phyloP scores from a whole-genome alignment of 1,140 invertebrate genomes.

The Aphidius ervi region DNA sequence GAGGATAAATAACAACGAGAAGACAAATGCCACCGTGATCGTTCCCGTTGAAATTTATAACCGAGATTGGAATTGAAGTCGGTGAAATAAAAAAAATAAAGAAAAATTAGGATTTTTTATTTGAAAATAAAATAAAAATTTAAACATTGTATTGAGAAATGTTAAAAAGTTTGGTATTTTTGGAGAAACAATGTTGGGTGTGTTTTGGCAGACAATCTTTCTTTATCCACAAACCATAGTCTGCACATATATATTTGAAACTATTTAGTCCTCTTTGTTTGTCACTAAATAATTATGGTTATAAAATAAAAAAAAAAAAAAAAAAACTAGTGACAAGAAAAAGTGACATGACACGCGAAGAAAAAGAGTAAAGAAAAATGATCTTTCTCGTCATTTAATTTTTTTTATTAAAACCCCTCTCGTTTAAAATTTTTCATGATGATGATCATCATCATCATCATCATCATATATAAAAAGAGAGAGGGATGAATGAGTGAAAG shows the following conservation, averaged over 20 bases:
- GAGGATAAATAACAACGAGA: constrained; percentile 27
- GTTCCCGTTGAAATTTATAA: constrained; percentile 39
- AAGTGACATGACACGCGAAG: constrained; percentile 5
- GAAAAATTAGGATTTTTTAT: background rate
- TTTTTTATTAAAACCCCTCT: background rate
- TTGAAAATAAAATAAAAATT: constrained; percentile 2
- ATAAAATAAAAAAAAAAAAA: no score
- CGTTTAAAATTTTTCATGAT: background rate
- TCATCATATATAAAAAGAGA: background rate
- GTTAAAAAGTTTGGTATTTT: constrained; percentile 19
- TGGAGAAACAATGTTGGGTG: constrained; percentile 20
- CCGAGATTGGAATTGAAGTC: constrained; percentile 46
- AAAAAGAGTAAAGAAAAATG: constrained; percentile 16
- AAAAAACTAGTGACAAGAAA: constrained; percentile 9
- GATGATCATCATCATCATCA: background rate
- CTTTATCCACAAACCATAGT: background rate
- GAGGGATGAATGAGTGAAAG: constrained; percentile 16
- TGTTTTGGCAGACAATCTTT: constrained; percentile 7
- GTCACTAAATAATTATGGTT: no score
- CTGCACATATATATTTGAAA: background rate
- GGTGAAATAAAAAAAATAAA: constrained; percentile 17
- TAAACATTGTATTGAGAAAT: constrained; percentile 11
- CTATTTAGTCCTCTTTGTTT: no score
- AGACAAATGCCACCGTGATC: constrained; percentile 51
- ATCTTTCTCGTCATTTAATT: background rate